These are phyloP conservation scores for Gambusia holbrooki DNA, from an alignment of 2,113 vertebrate species.

Conservation along the genomic window DNA sequence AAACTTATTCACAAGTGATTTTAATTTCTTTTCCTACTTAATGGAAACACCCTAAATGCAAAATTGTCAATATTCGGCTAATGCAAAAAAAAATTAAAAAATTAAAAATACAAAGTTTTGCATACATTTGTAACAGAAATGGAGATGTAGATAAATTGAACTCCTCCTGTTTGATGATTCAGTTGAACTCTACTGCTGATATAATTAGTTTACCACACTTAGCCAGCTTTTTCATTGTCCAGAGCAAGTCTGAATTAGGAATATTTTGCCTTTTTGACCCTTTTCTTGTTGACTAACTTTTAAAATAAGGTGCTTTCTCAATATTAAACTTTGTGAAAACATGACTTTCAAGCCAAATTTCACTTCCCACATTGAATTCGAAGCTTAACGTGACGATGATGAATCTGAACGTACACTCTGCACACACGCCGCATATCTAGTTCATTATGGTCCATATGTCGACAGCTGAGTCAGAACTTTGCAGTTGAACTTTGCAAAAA, in stretches of 20 bases:
- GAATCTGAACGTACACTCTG: not conserved
- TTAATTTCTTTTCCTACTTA: too few species aligned
- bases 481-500: constrained; percentile 28
- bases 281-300: constrained; percentile 10
- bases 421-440: constrained; percentile 3
- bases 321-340: constrained; percentile 36
- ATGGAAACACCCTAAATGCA: too few species aligned
- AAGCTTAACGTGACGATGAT: constrained; percentile 21
- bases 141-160: too few species aligned
- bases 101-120: too few species aligned
- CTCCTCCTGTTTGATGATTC: too few species aligned
- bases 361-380: constrained; percentile 23
- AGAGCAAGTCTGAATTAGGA: not conserved
- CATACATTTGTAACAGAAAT: too few species aligned
- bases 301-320: constrained; percentile 6
- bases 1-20: too few species aligned
- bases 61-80: too few species aligned
- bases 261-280: not conserved
- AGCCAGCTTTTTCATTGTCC: too few species aligned
- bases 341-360: constrained; percentile 25
- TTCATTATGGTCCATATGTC: constrained; percentile 37
- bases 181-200: too few species aligned
- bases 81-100: too few species aligned
- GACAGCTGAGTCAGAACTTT: constrained; percentile 42
- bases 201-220: too few species aligned